A percentile compares a stretch with the other conserved stretches of the same genome.
These are phyloP conservation scores for Fragum fragum DNA, from an alignment of 2,888 invertebrate species.

Conservation along the genomic window DNA sequence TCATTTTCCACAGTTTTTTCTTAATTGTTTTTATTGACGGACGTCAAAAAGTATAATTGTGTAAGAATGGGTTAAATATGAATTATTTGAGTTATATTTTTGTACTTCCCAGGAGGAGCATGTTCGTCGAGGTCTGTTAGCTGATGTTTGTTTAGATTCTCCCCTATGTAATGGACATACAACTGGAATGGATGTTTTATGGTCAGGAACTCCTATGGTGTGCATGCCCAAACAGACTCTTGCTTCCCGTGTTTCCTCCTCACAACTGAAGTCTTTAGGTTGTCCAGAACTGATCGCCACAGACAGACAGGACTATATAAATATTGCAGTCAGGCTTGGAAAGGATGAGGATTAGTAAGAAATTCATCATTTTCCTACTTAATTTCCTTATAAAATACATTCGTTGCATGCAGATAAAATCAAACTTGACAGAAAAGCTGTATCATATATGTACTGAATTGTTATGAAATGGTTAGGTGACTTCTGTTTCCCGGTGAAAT, in stretches of 20 bases:
- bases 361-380: too few species aligned
- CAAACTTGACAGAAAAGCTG: too few species aligned
- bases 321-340: constrained; percentile 96
- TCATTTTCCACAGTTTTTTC: too few species aligned
- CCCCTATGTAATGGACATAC: constrained; percentile 99
- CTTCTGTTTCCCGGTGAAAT: too few species aligned
- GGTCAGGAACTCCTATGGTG: constrained; percentile 99
- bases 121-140: constrained; percentile 98
- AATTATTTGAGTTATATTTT: background rate
- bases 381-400: too few species aligned
- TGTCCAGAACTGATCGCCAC: constrained; percentile 97
- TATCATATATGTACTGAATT: too few species aligned
- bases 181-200: constrained; percentile 99
- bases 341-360: constrained; percentile 96
- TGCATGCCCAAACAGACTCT: constrained; percentile 94
- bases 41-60: too few species aligned
- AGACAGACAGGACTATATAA: constrained; percentile 95
- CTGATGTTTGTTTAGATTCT: constrained; percentile 99
- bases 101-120: constrained; percentile 91
- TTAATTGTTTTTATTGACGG: too few species aligned
- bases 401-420: too few species aligned
- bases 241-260: constrained; percentile 96
- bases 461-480: too few species aligned
- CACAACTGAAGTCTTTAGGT: constrained; percentile 96
- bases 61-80: too few species aligned